A percentile compares a stretch with the other conserved stretches of the same genome.
These are phyloP conservation scores for Fratercula arctica DNA, from an alignment of 2,797 vertebrate genomes.

Conservation along the genomic window DNA sequence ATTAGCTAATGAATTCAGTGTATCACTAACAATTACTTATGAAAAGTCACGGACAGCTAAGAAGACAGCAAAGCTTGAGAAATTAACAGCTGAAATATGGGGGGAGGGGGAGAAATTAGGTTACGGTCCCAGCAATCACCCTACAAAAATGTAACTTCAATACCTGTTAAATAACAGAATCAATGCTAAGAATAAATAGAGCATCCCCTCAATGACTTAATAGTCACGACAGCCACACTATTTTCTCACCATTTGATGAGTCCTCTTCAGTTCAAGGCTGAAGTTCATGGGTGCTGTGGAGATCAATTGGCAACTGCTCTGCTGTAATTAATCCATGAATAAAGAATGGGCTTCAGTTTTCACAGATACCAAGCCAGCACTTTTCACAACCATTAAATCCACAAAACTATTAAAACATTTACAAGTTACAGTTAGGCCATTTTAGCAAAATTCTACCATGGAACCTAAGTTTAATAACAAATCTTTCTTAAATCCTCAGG, in stretches of 20 bases:
- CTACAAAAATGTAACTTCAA: neutral
- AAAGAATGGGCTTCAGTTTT: slow-evolving; percentile 48
- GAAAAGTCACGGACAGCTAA: neutral
- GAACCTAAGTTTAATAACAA: neutral
- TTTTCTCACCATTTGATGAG: slow-evolving; percentile 47
- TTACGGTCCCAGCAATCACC: neutral
- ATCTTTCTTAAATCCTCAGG: neutral
- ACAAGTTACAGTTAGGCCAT: neutral
- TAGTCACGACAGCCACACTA: neutral
- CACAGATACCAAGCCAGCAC: neutral
- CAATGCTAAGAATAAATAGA: neutral
- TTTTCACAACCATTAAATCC: slow-evolving; percentile 17
- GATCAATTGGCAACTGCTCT: slow-evolving; percentile 19
- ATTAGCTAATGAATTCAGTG: neutral
- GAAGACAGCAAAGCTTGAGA: slow-evolving; percentile 7
- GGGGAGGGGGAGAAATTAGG: neutral
- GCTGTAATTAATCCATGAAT: slow-evolving; percentile 45
- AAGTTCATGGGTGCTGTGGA: slow-evolving; percentile 6
- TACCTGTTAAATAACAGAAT: neutral
- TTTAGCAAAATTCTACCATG: neutral
- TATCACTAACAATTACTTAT: neutral
- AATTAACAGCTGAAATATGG: neutral
- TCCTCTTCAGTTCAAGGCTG: neutral
- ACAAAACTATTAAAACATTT: neutral
- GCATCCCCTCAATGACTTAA: neutral